Evolutionary conservation across 37 sponge, comb jelly and placozoan genomes (phyloP).

Genomic region (Bolinopsis microptera): DNA sequence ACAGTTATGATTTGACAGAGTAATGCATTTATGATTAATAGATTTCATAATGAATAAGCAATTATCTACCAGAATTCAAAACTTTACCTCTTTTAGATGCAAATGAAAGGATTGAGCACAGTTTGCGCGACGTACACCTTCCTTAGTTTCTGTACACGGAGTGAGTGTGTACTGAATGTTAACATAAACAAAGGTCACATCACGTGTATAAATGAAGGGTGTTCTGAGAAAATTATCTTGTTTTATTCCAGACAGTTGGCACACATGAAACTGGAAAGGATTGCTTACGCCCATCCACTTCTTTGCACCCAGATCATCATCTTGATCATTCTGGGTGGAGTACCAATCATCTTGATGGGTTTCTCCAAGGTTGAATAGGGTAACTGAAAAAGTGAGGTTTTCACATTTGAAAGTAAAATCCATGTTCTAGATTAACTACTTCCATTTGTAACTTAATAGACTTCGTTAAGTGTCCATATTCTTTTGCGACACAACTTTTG

Average conservation of each 20-base stretch:
- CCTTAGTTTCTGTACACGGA: constrained; percentile 29
- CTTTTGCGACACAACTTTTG: neutral
- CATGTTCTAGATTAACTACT: no score
- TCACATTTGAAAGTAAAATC: no score
- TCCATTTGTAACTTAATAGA: no score
- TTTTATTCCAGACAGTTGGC: neutral
- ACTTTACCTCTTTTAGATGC: constrained; percentile 43
- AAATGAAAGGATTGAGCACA: constrained; percentile 53
- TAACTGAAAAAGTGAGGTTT: constrained; percentile 23
- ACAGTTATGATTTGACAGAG: no score
- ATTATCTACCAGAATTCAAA: no score
- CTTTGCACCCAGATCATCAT: neutral
- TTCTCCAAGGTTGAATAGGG: neutral
- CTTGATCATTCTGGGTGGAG: constrained; percentile 59
- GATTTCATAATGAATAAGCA: no score
- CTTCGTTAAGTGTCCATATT: neutral
- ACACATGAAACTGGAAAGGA: constrained; percentile 44
- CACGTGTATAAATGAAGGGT: neutral
- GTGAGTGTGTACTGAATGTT: constrained; percentile 1
- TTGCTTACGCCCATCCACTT: neutral
- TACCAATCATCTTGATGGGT: neutral
- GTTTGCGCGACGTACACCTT: neutral
- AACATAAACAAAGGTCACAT: neutral
- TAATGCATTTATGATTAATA: no score
- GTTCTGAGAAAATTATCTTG: constrained; percentile 56